Base-by-base conservation (phyloP, 2,888 invertebrate genomes). In the Amphipyra tragopoginis region DNA sequence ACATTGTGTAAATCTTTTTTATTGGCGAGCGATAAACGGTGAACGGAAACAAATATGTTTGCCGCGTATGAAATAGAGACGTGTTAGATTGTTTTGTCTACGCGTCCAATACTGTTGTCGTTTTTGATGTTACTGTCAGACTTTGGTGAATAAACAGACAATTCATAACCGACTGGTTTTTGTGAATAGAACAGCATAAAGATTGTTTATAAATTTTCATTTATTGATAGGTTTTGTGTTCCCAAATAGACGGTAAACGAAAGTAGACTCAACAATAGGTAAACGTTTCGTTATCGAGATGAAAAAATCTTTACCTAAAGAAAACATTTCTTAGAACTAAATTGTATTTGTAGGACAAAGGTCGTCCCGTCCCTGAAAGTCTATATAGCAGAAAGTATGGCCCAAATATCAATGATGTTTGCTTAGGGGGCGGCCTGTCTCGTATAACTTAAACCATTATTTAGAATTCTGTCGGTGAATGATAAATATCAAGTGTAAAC, bases 361-460 rank as follows among this genome's bases (percentile, higher is more conserved):
- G 76, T 69, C 63, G 63, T 21, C 9, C 50, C 26, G 68, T 60
- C 62, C 66, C 53, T 50, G 55, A 72, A 73, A 70, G 72, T 61
- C 68, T 42, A 72, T 76, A 81, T 71, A 74, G 56, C 65, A 65
- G 57, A 68, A 79, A 72, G 76, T 74, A 75, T 79, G 69, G 58
- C 72, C 73, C 77, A 78, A 76, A 84, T 87, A 86, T 84, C 82
- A 76, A 81, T 79, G 69, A 79, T 84, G 83, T 87, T 86, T 85
- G 83, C 79, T 82, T 86, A 87, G 87, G 87, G 48, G 87, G 48
- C 58, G 61, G 38, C 59, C 59, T 70, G 75, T 72, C 71, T 76
- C 80, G 70, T 79, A 72, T 75, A 85, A 86, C 81, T 85, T 81
- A 77, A 80, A 81, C 79, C 77, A 83, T 84, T 83, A 82, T 76